Evolutionary conservation across 2,888 invertebrate species (phyloP).

Genomic region (Lasioglossum pauxillum): DNA sequence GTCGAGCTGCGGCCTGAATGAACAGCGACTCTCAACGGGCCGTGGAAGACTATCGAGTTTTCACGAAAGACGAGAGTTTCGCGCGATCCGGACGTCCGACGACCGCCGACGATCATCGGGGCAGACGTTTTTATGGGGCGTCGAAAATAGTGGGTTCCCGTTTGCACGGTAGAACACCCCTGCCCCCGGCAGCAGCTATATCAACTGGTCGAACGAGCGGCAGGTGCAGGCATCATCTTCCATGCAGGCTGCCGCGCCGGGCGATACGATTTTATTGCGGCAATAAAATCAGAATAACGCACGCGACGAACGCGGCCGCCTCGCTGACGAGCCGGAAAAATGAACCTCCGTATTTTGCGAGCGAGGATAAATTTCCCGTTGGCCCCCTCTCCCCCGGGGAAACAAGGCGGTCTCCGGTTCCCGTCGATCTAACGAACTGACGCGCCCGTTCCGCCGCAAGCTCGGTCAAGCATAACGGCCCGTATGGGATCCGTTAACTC

Average conservation of each 20-base stretch:
- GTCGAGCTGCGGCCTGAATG: neutral
- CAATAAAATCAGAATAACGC: constrained; percentile 63
- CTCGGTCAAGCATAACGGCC: neutral
- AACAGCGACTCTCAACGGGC: neutral
- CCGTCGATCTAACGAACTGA: constrained; percentile 55
- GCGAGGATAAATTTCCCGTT: constrained; percentile 62
- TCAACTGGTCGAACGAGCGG: constrained; percentile 53
- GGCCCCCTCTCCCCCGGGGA: constrained; percentile 22
- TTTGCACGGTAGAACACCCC: neutral
- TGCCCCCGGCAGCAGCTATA: constrained; percentile 35
- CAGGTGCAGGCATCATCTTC: constrained; percentile 63
- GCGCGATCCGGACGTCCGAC: neutral
- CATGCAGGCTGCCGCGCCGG: constrained; percentile 27
- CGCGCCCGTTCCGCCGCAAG: neutral
- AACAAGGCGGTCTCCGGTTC: neutral
- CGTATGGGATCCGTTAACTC: neutral
- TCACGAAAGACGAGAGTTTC: neutral
- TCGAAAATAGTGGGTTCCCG: constrained; percentile 52
- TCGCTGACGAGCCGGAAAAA: constrained; percentile 46
- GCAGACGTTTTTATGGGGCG: constrained; percentile 42
- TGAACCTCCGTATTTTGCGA: constrained; percentile 37
- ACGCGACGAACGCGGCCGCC: constrained; percentile 23
- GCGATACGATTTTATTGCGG: constrained; percentile 55
- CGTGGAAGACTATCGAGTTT: neutral
- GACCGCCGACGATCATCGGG: neutral